Conservation (phyloP, 2,113 vertebrate species). For the Nannobrachium achirus region DNA sequence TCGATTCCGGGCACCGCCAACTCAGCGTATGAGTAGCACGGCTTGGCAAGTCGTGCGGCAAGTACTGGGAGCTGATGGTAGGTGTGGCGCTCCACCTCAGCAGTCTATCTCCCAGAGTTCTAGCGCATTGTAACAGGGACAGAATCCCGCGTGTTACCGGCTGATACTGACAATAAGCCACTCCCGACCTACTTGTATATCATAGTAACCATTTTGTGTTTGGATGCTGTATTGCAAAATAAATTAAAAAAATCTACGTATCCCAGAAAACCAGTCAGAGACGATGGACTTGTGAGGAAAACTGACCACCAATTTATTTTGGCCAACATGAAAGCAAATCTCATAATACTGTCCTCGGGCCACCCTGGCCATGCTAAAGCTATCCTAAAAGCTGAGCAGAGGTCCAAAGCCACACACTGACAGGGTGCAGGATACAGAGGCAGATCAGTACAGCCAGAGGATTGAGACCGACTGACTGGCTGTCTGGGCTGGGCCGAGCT, state of each 20-base stretch:
- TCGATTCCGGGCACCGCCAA: too few relatives aligned
- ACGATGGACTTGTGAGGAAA: not conserved
- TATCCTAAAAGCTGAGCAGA: constrained; percentile 34
- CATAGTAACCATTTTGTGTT: not conserved
- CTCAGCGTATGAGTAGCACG: too few relatives aligned
- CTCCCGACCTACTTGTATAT: too few relatives aligned
- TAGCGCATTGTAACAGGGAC: too few relatives aligned
- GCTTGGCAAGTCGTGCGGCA: too few relatives aligned
- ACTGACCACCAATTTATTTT: constrained; percentile 23
- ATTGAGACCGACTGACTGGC: constrained; percentile 37
- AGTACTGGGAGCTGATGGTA: too few relatives aligned
- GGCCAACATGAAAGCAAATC: constrained; percentile 59
- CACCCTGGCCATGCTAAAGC: constrained; percentile 28
- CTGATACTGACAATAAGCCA: too few relatives aligned
- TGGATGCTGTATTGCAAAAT: not conserved
- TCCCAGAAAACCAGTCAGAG: not conserved
- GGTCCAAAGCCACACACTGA: constrained; percentile 17
- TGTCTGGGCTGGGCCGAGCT: constrained; percentile 28
- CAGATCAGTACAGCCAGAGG: constrained; percentile 33
- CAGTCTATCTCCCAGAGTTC: too few relatives aligned
- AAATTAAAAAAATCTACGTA: not conserved
- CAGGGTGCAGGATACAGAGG: constrained; percentile 50
- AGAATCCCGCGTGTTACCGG: too few relatives aligned
- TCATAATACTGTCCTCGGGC: constrained; percentile 50
- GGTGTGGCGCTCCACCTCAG: too few relatives aligned